These are phyloP conservation scores for Labia minor DNA, from an alignment of 2,888 invertebrate species.

Conservation along the genomic window DNA sequence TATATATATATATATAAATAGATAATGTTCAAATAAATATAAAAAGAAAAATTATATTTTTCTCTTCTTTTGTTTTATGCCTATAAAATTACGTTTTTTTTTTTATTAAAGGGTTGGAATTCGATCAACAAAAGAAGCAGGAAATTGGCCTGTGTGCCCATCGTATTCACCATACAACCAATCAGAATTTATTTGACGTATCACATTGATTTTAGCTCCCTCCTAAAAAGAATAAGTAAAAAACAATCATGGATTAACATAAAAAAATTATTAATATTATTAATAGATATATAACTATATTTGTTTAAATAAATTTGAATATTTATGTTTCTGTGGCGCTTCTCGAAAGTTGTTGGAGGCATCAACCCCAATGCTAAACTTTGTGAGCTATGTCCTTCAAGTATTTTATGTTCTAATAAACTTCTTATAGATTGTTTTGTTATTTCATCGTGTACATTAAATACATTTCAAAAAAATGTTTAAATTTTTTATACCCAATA, in stretches of 20 bases:
- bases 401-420: too few species aligned
- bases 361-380: too few species aligned
- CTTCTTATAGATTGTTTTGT: too few species aligned
- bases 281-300: neutral
- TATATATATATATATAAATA: too few species aligned
- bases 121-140: slow-evolving; percentile 60
- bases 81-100: neutral
- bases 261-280: slow-evolving; percentile 14
- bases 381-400: too few species aligned
- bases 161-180: slow-evolving; percentile 67
- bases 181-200: slow-evolving; percentile 58
- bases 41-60: too few species aligned
- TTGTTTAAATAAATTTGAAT: neutral
- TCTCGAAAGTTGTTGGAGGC: too few species aligned
- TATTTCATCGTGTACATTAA: too few species aligned
- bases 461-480: too few species aligned
- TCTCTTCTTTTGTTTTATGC: neutral
- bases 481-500: too few species aligned
- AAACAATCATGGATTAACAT: neutral
- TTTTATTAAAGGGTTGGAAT: slow-evolving; percentile 35
- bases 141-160: slow-evolving; percentile 62
- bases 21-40: too few species aligned
- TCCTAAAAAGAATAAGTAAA: slow-evolving; percentile 39
- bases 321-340: too few species aligned
- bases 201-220: slow-evolving; percentile 50